Conservation (phyloP, 2,113 vertebrate species). For the Perccottus glenii region DNA sequence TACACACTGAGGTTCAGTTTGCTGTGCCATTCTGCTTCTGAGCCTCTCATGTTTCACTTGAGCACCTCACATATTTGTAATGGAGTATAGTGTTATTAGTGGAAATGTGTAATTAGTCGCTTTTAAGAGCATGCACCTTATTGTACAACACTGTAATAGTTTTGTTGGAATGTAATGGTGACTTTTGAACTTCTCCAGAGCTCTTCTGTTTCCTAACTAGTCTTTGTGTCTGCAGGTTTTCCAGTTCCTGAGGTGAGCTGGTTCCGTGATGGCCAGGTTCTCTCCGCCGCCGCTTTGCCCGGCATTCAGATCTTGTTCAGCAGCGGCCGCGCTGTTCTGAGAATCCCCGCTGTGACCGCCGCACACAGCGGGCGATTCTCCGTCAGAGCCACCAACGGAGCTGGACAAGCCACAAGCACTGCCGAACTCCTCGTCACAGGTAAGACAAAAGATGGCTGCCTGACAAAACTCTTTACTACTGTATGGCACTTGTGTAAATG, state of each 20-base stretch:
- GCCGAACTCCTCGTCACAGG: conserved; percentile 94
- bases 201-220: neutral
- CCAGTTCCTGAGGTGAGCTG: conserved; percentile 99
- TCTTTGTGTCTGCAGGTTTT: conserved; percentile 81
- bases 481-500: too few relatives aligned
- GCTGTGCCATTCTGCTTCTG: too few relatives aligned
- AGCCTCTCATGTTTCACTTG: too few relatives aligned
- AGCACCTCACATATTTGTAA: too few relatives aligned
- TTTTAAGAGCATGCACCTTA: too few relatives aligned
- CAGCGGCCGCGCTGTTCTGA: conserved; percentile 95
- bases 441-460: conserved; percentile 12
- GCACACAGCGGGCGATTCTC: conserved; percentile 93
- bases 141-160: too few relatives aligned
- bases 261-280: conserved; percentile 99
- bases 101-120: too few relatives aligned
- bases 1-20: too few relatives aligned
- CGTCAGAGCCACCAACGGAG: conserved; percentile 94
- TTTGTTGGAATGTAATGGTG: too few relatives aligned
- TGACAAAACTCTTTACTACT: too few relatives aligned
- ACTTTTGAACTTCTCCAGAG: too few relatives aligned
- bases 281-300: conserved; percentile 91
- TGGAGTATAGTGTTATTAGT: too few relatives aligned
- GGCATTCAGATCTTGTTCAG: conserved; percentile 98
- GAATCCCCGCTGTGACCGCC: conserved; percentile 90
- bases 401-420: conserved; percentile 98